Evolutionary conservation across 2,888 invertebrate species (phyloP).

Genomic region (Anthoptus insignis): DNA sequence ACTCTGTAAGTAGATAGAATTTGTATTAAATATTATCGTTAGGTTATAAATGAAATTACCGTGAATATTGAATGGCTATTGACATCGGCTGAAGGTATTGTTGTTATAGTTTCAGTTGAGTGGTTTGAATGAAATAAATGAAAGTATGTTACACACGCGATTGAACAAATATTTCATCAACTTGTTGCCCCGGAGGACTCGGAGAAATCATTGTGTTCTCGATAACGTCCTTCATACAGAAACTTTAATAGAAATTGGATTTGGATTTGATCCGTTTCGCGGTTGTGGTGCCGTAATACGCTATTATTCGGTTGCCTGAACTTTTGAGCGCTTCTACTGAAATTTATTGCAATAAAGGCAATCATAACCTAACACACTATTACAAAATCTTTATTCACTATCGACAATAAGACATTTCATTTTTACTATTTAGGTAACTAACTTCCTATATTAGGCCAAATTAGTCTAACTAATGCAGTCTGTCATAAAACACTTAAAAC

Average conservation of each 20-base stretch:
- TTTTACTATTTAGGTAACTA: too few species aligned
- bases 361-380: conserved; percentile 26
- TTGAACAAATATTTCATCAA: conserved; percentile 85
- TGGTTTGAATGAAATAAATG: conserved; percentile 82
- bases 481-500: too few species aligned
- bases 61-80: conserved; percentile 79
- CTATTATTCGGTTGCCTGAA: conserved; percentile 44
- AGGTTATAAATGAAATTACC: conserved; percentile 59
- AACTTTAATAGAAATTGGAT: conserved; percentile 63
- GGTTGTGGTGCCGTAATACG: conserved; percentile 35
- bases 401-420: too few species aligned
- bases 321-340: conserved; percentile 33
- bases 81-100: conserved; percentile 67
- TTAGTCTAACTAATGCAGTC: too few species aligned
- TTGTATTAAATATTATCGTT: too few species aligned
- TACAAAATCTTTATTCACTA: conserved; percentile 2
- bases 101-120: conserved; percentile 78
- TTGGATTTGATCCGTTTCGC: conserved; percentile 47
- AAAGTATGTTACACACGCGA: conserved; percentile 83
- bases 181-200: conserved; percentile 78
- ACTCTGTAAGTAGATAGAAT: too few species aligned
- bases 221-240: conserved; percentile 60
- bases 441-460: too few species aligned
- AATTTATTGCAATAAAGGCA: conserved; percentile 32
- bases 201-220: conserved; percentile 69